Evolutionary conservation across 2,888 invertebrate genomes (phyloP).

Genomic region (Sceliomorpha sp.): DNA sequence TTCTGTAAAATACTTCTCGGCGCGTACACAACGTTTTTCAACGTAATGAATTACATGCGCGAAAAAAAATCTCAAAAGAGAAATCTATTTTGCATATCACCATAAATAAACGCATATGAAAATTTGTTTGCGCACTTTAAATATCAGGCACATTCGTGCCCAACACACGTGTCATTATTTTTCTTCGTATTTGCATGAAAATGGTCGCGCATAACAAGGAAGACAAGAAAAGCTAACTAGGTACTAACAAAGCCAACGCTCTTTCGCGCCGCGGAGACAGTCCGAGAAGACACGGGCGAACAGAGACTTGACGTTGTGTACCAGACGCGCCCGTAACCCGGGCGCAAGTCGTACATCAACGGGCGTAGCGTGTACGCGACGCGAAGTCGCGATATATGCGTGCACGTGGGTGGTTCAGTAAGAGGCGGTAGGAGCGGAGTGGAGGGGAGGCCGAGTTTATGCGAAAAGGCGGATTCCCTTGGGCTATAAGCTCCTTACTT

Average conservation of each 20-base stretch:
- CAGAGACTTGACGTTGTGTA: constrained; percentile 38
- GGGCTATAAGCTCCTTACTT: constrained; percentile 55
- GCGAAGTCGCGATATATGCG: constrained; percentile 50
- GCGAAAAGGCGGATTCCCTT: constrained; percentile 51
- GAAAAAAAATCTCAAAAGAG: too few relatives aligned
- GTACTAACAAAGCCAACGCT: constrained; percentile 29
- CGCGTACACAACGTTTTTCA: too few relatives aligned
- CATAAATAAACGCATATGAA: too few relatives aligned
- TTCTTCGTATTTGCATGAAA: constrained; percentile 49
- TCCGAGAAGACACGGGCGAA: constrained; percentile 32
- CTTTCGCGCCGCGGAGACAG: not conserved
- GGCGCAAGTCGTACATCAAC: constrained; percentile 47
- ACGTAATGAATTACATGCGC: too few relatives aligned
- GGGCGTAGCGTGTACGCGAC: constrained; percentile 32
- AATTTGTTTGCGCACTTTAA: too few relatives aligned
- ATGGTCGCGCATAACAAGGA: constrained; percentile 22
- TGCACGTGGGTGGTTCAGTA: constrained; percentile 4
- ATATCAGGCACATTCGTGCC: too few relatives aligned
- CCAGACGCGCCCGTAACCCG: constrained; percentile 34
- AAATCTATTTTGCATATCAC: too few relatives aligned
- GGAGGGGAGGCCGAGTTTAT: too few relatives aligned
- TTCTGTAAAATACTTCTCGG: too few relatives aligned
- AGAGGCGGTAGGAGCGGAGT: too few relatives aligned
- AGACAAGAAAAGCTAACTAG: constrained; percentile 23
- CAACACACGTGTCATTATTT: constrained; percentile 39